Percentiles rank a stretch among this genome's conserved stretches.
Evolutionary conservation across 2,113 vertebrate genomes (phyloP).

Genomic region (Manacus vitellinus): DNA sequence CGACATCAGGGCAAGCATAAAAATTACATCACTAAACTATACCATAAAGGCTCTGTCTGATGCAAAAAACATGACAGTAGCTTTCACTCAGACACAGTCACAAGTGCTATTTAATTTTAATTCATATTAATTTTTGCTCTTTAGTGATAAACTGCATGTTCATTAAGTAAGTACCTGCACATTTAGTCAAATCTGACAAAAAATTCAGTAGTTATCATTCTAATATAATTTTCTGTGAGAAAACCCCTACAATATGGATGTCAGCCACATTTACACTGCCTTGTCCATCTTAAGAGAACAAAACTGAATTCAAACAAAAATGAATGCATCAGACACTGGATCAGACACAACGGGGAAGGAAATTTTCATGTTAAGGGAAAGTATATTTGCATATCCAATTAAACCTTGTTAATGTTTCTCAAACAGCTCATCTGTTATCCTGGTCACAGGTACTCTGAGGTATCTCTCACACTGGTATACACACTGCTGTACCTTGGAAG

Average conservation of each 20-base stretch:
- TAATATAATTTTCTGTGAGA: not conserved
- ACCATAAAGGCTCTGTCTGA: not conserved
- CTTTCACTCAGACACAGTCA: not conserved
- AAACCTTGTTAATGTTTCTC: not conserved
- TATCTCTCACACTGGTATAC: not conserved
- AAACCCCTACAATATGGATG: not conserved
- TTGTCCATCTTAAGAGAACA: not conserved
- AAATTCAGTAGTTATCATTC: not conserved
- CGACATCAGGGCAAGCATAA: not conserved
- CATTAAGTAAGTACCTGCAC: not conserved
- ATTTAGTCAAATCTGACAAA: not conserved
- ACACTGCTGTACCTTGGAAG: constrained; percentile 87
- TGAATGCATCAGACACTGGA: not conserved
- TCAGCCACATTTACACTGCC: not conserved
- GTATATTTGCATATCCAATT: not conserved
- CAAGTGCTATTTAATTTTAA: not conserved
- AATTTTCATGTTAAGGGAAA: not conserved
- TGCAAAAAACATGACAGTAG: not conserved
- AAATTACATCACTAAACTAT: not conserved
- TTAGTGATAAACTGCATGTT: not conserved
- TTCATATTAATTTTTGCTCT: not conserved
- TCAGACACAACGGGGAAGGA: not conserved
- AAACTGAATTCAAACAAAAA: not conserved
- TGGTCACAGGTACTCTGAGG: not conserved
- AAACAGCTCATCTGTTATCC: not conserved